phyloP scores from a whole-genome alignment of 2,888 invertebrate genomes.

The Andricus curvator region DNA sequence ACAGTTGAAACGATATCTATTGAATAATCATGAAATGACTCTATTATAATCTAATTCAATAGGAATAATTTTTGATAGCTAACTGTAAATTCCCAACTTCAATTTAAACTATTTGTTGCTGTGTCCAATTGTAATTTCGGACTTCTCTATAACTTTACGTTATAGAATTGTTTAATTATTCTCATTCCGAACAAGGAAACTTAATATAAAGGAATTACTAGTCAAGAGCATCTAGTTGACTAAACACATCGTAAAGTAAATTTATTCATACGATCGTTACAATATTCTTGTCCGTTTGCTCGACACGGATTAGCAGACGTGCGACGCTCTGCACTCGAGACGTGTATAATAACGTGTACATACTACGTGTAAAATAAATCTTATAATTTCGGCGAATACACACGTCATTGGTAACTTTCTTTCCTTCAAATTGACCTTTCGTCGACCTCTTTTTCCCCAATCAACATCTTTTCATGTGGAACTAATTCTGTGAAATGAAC shows the following conservation, averaged over 20 bases:
- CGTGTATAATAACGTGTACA: slow-evolving; percentile 37
- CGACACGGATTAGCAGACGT: slow-evolving; percentile 20
- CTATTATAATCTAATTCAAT: background rate
- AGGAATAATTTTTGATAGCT: background rate
- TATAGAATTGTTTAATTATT: background rate
- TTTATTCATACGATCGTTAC: slow-evolving; percentile 73
- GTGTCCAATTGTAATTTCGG: background rate
- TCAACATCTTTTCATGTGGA: background rate
- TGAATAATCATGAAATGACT: background rate
- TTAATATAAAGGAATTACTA: background rate
- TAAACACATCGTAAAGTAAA: slow-evolving; percentile 64
- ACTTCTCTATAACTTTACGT: slow-evolving; percentile 1
- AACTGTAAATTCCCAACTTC: background rate
- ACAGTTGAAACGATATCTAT: background rate
- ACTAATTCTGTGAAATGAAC: slow-evolving; percentile 24
- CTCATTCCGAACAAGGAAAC: background rate
- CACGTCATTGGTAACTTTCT: slow-evolving; percentile 17
- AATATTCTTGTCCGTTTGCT: slow-evolving; percentile 60
- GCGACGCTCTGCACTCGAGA: slow-evolving; percentile 17
- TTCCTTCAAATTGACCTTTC: slow-evolving; percentile 17
- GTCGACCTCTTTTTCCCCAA: background rate
- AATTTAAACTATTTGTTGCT: background rate
- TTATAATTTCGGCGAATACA: slow-evolving; percentile 27
- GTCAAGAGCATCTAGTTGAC: slow-evolving; percentile 2
- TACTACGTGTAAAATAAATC: slow-evolving; percentile 40